These are phyloP conservation scores for Arctia plantaginis DNA, from an alignment of 2,888 invertebrate genomes.

Conservation along the genomic window DNA sequence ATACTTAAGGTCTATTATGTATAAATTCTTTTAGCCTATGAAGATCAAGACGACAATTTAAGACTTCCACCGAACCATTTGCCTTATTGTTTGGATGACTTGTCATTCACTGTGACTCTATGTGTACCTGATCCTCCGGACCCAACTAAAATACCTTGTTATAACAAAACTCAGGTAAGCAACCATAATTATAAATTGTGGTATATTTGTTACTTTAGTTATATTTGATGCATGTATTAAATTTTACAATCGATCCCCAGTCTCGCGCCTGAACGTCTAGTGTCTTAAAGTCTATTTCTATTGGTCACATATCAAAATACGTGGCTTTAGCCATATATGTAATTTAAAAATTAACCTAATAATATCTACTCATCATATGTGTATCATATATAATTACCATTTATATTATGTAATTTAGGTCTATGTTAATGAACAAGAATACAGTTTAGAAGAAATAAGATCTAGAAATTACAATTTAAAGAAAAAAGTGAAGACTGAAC, in stretches of 20 bases:
- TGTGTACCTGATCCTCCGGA: conserved; percentile 88
- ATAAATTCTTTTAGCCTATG: conserved; percentile 84
- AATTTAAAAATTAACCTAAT: no score
- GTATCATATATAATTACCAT: no score
- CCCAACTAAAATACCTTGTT: conserved; percentile 88
- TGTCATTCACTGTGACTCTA: conserved; percentile 85
- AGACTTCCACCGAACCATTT: conserved; percentile 78
- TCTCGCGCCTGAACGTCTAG: neutral
- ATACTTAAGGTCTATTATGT: neutral
- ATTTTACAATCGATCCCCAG: neutral
- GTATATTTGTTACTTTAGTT: no score
- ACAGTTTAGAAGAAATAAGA: conserved; percentile 92
- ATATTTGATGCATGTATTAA: neutral
- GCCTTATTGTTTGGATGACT: conserved; percentile 84
- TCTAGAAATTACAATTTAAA: conserved; percentile 85
- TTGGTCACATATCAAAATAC: no score
- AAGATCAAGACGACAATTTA: conserved; percentile 85
- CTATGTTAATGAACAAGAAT: conserved; percentile 87
- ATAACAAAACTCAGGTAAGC: conserved; percentile 88
- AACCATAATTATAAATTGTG: neutral
- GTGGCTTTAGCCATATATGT: neutral
- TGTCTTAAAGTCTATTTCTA: neutral
- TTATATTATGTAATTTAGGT: conserved; percentile 63
- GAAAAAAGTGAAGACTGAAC: conserved; percentile 69
- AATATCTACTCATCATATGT: no score